A percentile compares a stretch with the other conserved stretches of the same genome.
Conservation (phyloP, 1,140 invertebrate species). For the Nomia melanderi region DNA sequence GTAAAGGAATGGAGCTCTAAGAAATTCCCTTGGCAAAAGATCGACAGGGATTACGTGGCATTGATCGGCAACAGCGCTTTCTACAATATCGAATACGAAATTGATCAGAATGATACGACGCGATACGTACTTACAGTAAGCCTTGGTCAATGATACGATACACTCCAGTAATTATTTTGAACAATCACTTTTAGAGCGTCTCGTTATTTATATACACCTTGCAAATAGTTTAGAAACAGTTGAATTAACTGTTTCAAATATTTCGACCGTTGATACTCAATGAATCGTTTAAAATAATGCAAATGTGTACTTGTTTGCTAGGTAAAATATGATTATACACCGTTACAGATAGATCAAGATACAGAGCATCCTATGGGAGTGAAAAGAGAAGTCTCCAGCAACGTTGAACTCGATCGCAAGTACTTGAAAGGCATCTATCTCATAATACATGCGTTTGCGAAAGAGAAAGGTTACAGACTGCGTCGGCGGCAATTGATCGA, state of each 20-base stretch:
- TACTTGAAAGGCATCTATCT: not conserved
- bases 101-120: slow-evolving; percentile 19
- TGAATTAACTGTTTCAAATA: too few species aligned
- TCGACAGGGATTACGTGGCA: slow-evolving; percentile 25
- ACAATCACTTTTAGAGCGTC: too few species aligned
- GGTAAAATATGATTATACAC: not conserved
- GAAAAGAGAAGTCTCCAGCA: not conserved
- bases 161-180: too few species aligned
- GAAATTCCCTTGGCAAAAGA: slow-evolving; percentile 67
- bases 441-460: slow-evolving; percentile 2
- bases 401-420: not conserved
- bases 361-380: not conserved
- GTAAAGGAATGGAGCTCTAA: slow-evolving; percentile 53
- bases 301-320: too few species aligned
- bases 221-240: too few species aligned
- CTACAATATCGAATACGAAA: not conserved
- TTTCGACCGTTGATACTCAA: too few species aligned
- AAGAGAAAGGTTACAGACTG: slow-evolving; percentile 10
- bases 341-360: slow-evolving; percentile 16
- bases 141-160: not conserved
- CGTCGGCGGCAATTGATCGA: not conserved
- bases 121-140: slow-evolving; percentile 22
- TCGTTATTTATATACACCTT: too few species aligned
- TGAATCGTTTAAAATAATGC: too few species aligned
- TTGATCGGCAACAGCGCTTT: slow-evolving; percentile 3